Evolutionary conservation across 2,888 invertebrate species (phyloP).

Genomic region (Drosophila nr. perissopoda): DNA sequence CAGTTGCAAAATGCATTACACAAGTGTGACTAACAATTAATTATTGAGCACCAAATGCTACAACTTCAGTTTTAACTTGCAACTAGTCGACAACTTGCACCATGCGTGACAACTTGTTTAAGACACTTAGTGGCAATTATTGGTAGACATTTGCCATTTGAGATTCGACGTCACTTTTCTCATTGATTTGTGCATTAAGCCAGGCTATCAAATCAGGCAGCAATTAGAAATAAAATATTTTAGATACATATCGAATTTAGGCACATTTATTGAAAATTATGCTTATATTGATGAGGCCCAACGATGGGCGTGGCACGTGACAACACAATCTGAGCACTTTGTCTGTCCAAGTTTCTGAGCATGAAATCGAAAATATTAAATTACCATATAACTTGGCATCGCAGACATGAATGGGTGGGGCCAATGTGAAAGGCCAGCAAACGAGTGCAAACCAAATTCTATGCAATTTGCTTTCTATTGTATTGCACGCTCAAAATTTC

Average conservation of each 20-base stretch:
- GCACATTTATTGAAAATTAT: not conserved
- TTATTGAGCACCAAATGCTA: conserved; percentile 35
- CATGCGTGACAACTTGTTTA: conserved; percentile 51
- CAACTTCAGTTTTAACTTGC: conserved; percentile 13
- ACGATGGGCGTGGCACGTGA: not conserved
- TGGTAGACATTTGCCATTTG: conserved; percentile 29
- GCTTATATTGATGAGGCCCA: not conserved
- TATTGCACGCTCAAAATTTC: conserved; percentile 38
- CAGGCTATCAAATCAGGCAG: conserved; percentile 27
- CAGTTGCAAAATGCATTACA: conserved; percentile 53
- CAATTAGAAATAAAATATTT: conserved; percentile 1
- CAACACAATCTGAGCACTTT: not conserved
- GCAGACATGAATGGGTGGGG: not conserved
- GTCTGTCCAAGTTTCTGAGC: not conserved
- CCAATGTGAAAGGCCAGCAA: conserved; percentile 19
- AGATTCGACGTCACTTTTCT: conserved; percentile 23
- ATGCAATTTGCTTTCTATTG: conserved; percentile 45
- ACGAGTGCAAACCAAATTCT: conserved; percentile 28
- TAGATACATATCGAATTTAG: not conserved
- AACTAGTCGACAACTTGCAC: conserved; percentile 37
- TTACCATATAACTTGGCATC: conserved; percentile 41
- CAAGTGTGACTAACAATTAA: conserved; percentile 68
- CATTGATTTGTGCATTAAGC: conserved; percentile 36
- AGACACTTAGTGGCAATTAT: conserved; percentile 34
- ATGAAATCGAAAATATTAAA: conserved; percentile 41